These are phyloP conservation scores for Lampris megalopsis DNA, from an alignment of 2,113 vertebrate species.

Conservation along the genomic window DNA sequence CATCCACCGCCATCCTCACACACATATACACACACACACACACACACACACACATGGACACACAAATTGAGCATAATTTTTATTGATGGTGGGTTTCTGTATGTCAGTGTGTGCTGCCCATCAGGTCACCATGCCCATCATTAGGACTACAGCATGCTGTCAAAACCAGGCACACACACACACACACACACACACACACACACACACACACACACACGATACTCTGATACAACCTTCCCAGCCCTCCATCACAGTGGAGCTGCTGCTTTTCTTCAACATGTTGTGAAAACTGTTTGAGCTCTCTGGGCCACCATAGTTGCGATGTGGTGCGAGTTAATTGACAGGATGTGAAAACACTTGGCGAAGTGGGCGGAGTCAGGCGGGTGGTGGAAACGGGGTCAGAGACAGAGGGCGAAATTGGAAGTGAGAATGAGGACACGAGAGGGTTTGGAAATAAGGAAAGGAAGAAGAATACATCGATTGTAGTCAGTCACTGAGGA, in stretches of 20 bases:
- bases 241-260: slow-evolving; percentile 41
- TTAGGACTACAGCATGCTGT: slow-evolving; percentile 44
- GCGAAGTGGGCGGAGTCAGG: too few species aligned
- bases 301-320: slow-evolving; percentile 28
- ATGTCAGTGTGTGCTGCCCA: slow-evolving; percentile 57
- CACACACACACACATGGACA: slow-evolving; percentile 6
- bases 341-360: slow-evolving; percentile 20
- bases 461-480: too few species aligned
- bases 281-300: slow-evolving; percentile 38
- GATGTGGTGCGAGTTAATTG: slow-evolving; percentile 53
- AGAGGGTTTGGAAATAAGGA: too few species aligned
- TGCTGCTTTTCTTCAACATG: slow-evolving; percentile 25
- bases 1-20: slow-evolving; percentile 46
- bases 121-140: slow-evolving; percentile 50
- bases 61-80: slow-evolving; percentile 62
- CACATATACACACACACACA: slow-evolving; percentile 20
- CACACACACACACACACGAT: not conserved
- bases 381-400: too few species aligned
- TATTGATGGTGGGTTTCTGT: slow-evolving; percentile 62
- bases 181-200: not conserved
- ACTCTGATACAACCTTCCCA: slow-evolving; percentile 49
- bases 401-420: too few species aligned
- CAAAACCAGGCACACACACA: not conserved
- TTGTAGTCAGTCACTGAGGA: too few species aligned
- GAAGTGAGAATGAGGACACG: too few species aligned